phyloP scores from a whole-genome alignment of 2,113 vertebrate species.

The Anoplopoma fimbria region DNA sequence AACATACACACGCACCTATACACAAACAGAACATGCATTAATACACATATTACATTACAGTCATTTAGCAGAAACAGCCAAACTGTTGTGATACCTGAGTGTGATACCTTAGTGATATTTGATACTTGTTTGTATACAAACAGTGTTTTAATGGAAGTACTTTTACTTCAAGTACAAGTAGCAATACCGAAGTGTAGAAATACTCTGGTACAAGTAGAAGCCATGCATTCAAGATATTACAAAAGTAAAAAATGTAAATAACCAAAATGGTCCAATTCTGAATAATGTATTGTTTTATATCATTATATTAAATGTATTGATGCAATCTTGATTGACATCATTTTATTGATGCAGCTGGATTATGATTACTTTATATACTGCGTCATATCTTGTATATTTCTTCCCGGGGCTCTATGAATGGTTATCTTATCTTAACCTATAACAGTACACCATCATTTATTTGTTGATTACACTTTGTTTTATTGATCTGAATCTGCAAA shows the following conservation, averaged over 20 bases:
- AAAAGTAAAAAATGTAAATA: not conserved
- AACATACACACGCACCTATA: not conserved
- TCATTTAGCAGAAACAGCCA: no score
- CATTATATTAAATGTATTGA: not conserved
- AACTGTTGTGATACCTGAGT: not conserved
- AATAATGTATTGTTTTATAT: not conserved
- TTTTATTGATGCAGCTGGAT: not conserved
- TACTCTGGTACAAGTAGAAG: not conserved
- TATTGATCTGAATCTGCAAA: not conserved
- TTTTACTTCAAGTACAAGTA: not conserved
- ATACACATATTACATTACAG: no score
- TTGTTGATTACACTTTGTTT: not conserved
- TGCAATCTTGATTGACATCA: not conserved
- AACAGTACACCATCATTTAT: not conserved
- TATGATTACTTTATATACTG: not conserved
- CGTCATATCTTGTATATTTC: not conserved
- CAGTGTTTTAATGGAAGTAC: not conserved
- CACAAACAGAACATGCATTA: not conserved
- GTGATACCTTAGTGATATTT: not conserved
- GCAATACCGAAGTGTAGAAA: not conserved
- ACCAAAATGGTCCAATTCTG: not conserved
- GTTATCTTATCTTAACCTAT: not conserved
- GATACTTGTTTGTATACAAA: no score
- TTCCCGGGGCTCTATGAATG: not conserved
- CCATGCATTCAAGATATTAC: not conserved